Base-by-base conservation (phyloP, 2,113 vertebrate species). In the Tiliqua scincoides region DNA sequence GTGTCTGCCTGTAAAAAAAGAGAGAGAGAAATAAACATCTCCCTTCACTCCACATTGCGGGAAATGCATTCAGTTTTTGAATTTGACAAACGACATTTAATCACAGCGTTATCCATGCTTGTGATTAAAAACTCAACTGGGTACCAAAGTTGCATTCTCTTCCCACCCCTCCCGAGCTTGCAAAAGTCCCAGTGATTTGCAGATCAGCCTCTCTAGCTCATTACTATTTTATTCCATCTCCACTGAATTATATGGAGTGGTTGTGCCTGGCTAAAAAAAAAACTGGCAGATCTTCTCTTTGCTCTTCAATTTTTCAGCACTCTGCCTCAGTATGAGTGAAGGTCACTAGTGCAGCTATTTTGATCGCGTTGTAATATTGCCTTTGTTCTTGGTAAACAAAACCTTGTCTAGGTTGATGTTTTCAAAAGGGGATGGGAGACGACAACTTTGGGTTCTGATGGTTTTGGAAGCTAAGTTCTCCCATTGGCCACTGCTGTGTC, bases 281-380 rank as follows among this genome's bases (percentile, higher is more conserved):
- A 74, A 85, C 87, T 94, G 91, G 88, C 86, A 88, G 63, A 48
- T 88, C 43, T 79, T 87, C 59, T 32, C 67, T 86, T 74, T 67
- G 85, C 75, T 67, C 52, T 43, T 91, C 75, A 80, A 21, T 89
- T 93, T 88, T 94, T 93, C 85, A 90, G 67, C 85, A 85, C 87
- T 85, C 89, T 91, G 75, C 68, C 88, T 85, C 17, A 70, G 57
- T 57, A 6, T 43, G 89, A 84, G 76, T 62, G 79, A 93, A 94
- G 93, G 90, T 91, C 77, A 57, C 23, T 57, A 37, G 54, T 79
- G 70, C 15, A 88, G 74, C 21, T 85, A 1, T 80, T 79, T 89
- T 78, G 0, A 0, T 85, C 8, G 2, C n/a, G 6, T 43, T 87
- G n/a, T 75, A 32, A 9, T 2, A 73, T 43, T 91, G 93, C 32